Base-by-base conservation (phyloP, 2,113 vertebrate genomes). In the Chaetodon trifascialis region DNA sequence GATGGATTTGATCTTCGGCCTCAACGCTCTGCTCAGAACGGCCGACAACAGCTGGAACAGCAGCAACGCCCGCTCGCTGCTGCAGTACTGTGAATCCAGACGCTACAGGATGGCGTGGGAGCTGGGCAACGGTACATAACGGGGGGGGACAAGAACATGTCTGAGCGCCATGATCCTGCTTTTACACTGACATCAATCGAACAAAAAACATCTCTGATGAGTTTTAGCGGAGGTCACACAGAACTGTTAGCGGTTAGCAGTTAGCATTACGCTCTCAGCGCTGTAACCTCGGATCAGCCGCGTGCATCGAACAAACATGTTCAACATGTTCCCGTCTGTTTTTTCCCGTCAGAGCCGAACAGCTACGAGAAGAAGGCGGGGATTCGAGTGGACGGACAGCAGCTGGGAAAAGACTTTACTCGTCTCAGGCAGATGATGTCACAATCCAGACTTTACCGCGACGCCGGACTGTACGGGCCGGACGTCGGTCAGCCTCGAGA, bases 321-420 rank as follows among this genome's bases (percentile, higher is more conserved):
- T 11, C 36, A 2, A 8, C 12, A 0, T 56, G 15, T 59, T 8
- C 1, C 46, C 19, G 8, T 72, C 0, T 68, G 47, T 64, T 47
- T 63, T 30, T 30, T 30, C 30, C 49, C 65, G 81, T 63, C 88
- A 99, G 98, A 99, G 80, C 98, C 98, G 4, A 99, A 99, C 86
- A 99, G 98, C 91, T 99, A 95, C 74, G 90, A 92, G 91, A 97
- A 97, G 93, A 99, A 99, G 78, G 95, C 97, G 0, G 97, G 96
- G 19, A 54, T 98, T 73, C 94, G 91, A 40, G 89, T 99, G 0
- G 89, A 95, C 0, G 98, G 98, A 1, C 62, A 58, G 9, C 98
- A 99, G 93, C 94, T 99, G 23, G 98, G 98, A 7, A 73, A 93
- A 86, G 98, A 99, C 56, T 99, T 99, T 67, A 65, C 93, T 17